Evolutionary conservation across 2,888 invertebrate species (phyloP), one percentile per base, ranked within the genome.

Genomic region (Calliphora vomitoria): DNA sequence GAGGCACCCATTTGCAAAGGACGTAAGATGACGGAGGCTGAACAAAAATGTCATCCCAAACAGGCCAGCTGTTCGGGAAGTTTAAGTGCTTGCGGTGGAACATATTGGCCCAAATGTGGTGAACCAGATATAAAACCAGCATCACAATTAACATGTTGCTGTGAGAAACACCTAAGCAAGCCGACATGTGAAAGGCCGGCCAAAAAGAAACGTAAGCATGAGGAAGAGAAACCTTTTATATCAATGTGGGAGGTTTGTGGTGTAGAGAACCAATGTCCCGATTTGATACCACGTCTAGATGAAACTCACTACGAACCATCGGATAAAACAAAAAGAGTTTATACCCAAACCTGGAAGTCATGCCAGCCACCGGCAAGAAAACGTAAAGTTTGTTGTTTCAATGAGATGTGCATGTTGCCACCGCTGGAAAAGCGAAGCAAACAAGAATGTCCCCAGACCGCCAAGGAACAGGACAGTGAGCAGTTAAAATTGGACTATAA

Each of bases 161-260:
- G 31, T n/a, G 15, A 47, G 13, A 10, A 38, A 0, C 6, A n/a
- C 5, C 50, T 84, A 0, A 50, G 8, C 0, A 38, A 53, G 6
- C 13, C 8, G 31, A 11, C 68, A 0, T 79, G 84, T 60, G 13
- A 20, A 15, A 3, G 0, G 18, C 4, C 79, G 2, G 15, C 20
- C 8, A 31, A 44, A 5, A 79, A 74, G 31, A 20, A 18, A 35
- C 25, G 1, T 10, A 6, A 18, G 8, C 25, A 8, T 1, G 0
- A 18, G 1, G 44, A 53, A 74, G 8, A 79, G 4, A n/a, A 20
- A n/a, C 60, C 79, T 0, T 84, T 74, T 15, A 50, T 44, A 41
- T 79, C 84, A 13, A 84, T 84, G 79, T 84, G 84, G 84, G 84
- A 60, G 60, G 15, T 31, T 3, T 15, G 41, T 25, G 74, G 15